A percentile compares a stretch with the other conserved stretches of the same genome.
Evolutionary conservation across 2,113 vertebrate species (phyloP).

Genomic region (Heteronetta atricapilla): DNA sequence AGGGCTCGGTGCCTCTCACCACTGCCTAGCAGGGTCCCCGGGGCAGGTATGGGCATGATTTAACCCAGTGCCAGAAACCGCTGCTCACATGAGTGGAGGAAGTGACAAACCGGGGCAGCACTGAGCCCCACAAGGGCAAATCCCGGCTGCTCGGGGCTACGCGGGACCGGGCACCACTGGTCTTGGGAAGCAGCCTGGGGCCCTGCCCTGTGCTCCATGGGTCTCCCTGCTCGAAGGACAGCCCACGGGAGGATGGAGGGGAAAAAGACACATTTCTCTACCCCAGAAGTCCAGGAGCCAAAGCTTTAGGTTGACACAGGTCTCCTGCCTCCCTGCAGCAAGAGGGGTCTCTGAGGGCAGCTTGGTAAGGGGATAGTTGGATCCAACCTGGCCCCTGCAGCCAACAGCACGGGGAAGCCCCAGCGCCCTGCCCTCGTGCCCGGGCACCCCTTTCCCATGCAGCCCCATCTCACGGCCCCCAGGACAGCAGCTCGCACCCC

Average conservation of each 20-base stretch:
- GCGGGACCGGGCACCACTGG: rapidly evolving
- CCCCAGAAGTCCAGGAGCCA: rapidly evolving
- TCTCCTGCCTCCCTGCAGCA: background rate
- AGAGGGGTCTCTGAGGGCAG: background rate
- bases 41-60: background rate
- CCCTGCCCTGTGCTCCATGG: rapidly evolving
- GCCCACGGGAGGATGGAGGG: background rate
- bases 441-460: background rate
- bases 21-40: rapidly evolving
- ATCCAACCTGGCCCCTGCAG: rapidly evolving
- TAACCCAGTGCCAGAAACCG: background rate
- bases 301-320: background rate
- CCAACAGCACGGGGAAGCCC: background rate
- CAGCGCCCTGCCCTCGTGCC: background rate
- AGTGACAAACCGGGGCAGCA: background rate
- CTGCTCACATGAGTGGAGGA: rapidly evolving
- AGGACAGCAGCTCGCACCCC: background rate
- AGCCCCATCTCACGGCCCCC: background rate
- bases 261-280: rapidly evolving
- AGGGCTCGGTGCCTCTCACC: background rate
- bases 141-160: rapidly evolving
- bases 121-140: rapidly evolving
- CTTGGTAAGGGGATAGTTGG: background rate
- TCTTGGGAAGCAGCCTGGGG: rapidly evolving
- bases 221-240: background rate